A percentile compares a stretch with the other conserved stretches of the same genome.
phyloP scores from a whole-genome alignment of 2,113 vertebrate species.

The Pelecanoides urinatrix region DNA sequence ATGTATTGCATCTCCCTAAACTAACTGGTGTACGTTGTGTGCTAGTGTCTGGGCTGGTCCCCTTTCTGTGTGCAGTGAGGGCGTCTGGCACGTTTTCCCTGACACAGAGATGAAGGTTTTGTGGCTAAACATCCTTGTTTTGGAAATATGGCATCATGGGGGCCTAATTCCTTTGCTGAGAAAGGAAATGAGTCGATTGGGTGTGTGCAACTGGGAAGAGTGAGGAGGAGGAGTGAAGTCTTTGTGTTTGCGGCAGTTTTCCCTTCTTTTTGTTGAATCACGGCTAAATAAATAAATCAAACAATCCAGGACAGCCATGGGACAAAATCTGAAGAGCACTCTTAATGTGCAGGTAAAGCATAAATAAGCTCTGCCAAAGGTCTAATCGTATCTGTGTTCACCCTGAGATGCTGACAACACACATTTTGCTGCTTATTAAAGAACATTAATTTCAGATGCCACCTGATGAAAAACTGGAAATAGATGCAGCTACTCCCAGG shows the following conservation, averaged over 20 bases:
- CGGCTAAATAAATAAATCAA: not conserved
- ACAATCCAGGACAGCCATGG: not conserved
- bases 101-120: not conserved
- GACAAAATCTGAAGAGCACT: not conserved
- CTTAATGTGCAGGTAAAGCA: not conserved
- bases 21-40: rapidly evolving
- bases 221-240: slow-evolving; percentile 22
- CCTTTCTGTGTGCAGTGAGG: not conserved
- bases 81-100: not conserved
- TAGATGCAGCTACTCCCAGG: not conserved
- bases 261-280: not conserved
- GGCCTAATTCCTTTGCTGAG: slow-evolving; percentile 6
- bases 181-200: slow-evolving; percentile 35
- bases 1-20: not conserved
- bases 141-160: not conserved
- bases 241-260: not conserved
- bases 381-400: not conserved
- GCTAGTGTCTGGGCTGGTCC: not conserved
- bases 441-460: not conserved
- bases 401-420: not conserved
- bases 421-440: slow-evolving; percentile 34
- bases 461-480: not conserved
- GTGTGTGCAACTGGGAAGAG: slow-evolving; percentile 16
- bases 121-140: slow-evolving; percentile 10
- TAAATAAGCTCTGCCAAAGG: slow-evolving; percentile 5